Conservation (phyloP, 2,113 vertebrate genomes). For the Dicentrarchus labrax region DNA sequence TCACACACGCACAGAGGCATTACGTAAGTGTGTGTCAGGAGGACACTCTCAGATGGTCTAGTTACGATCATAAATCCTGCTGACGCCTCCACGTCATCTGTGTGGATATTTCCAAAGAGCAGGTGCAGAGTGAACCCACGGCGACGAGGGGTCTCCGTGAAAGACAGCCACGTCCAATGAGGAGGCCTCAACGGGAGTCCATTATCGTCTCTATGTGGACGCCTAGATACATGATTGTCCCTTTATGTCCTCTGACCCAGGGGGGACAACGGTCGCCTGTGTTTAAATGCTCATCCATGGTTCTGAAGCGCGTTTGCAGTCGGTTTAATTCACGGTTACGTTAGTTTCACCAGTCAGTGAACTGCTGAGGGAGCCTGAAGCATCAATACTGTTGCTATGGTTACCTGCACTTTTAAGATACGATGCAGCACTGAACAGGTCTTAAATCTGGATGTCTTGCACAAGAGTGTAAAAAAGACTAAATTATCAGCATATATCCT, state of each 20-base stretch:
- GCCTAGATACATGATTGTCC: too few species aligned
- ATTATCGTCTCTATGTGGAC: neutral
- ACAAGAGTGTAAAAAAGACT: neutral
- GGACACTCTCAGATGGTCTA: conserved; percentile 39
- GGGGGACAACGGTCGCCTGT: too few species aligned
- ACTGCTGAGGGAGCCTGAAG: conserved; percentile 24
- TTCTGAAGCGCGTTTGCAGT: neutral
- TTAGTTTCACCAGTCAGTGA: conserved; percentile 7
- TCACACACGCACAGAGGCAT: conserved; percentile 18
- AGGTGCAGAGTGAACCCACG: conserved; percentile 15
- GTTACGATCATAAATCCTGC: conserved; percentile 42
- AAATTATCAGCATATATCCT: neutral
- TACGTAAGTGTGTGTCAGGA: conserved; percentile 59
- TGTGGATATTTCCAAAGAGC: conserved; percentile 35
- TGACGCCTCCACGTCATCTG: conserved; percentile 57
- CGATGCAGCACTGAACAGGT: neutral
- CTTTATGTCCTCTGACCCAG: too few species aligned
- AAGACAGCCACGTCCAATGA: neutral
- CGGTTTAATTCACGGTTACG: neutral
- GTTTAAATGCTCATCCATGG: too few species aligned
- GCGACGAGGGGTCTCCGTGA: neutral
- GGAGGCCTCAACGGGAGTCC: neutral
- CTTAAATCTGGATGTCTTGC: conserved; percentile 8
- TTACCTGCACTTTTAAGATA: conserved; percentile 29
- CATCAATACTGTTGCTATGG: conserved; percentile 52